Evolutionary conservation across 2,797 vertebrate genomes (phyloP).

Genomic region (Crypturellus tataupa): DNA sequence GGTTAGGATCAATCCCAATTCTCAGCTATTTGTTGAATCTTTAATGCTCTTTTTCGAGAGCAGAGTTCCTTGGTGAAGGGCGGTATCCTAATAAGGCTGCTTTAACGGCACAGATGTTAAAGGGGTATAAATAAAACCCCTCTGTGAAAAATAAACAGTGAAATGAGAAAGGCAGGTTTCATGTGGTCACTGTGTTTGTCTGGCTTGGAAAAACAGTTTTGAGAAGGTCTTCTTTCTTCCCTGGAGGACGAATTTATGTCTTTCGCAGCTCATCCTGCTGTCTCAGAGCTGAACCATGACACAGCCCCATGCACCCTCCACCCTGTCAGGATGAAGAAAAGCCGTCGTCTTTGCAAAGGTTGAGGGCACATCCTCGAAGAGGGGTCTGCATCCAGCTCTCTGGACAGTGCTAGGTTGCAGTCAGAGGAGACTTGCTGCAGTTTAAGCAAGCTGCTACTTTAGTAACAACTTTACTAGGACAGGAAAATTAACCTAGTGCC

Average conservation of each 20-base stretch:
- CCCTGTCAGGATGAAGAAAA: neutral
- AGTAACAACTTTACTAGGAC: neutral
- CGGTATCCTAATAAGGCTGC: constrained; percentile 68
- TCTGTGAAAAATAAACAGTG: constrained; percentile 59
- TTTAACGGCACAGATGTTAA: constrained; percentile 68
- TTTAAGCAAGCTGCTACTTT: neutral
- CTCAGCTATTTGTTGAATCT: constrained; percentile 76
- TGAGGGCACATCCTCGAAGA: too few species aligned
- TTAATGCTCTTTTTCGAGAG: constrained; percentile 70
- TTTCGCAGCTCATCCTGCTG: neutral
- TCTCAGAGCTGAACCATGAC: neutral
- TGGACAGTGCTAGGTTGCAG: too few species aligned
- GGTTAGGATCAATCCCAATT: constrained; percentile 77
- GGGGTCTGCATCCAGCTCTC: too few species aligned
- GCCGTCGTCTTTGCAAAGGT: neutral
- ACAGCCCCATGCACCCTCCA: neutral
- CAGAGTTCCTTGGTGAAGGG: constrained; percentile 67
- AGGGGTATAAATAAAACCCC: constrained; percentile 57
- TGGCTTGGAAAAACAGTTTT: neutral
- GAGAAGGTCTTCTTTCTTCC: neutral
- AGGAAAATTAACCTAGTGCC: neutral
- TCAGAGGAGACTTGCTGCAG: too few species aligned
- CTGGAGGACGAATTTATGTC: neutral
- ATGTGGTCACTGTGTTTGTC: neutral
- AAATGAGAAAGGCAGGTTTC: constrained; percentile 26